Base-by-base conservation (phyloP, 2,797 vertebrate species). In the Agapornis canus region DNA sequence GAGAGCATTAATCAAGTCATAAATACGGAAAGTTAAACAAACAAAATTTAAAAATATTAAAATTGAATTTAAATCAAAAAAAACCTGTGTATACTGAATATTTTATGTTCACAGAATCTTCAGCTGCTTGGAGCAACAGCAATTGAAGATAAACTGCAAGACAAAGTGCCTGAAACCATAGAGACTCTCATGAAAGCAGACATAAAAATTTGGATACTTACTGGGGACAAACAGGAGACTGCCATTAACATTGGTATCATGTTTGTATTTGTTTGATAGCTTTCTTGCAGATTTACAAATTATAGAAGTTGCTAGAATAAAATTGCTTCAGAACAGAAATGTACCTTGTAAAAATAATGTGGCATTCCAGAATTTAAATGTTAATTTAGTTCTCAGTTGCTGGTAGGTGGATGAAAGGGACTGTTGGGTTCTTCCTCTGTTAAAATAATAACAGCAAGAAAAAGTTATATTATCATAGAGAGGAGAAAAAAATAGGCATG, bases 131-230 rank as follows among this genome's bases (percentile, higher is more conserved):
- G 99, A 77, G 99, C 99, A 96, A 99, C 99, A 48, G 99, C 99
- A 35, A 99, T 99, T 65, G 99, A 99, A 95, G 99, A 99, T 97
- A 99, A 99, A 94, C 98, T 99, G 56, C 99, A 99, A 97, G 99
- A 99, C 92, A 98, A 99, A 94, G 99, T 99, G 64, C 99, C 99
- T 26, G 99, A 99, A 97, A 99, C 99, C 82, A 99, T 99, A 70
- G 99, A 99, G 97, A 99, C 99, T 1, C 98, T 99, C 47, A 99
- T 99, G 98, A 99, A 99, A 97, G 99, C 99, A 11, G 99, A 99
- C 96, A 99, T 99, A 96, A 99, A 99, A 98, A 99, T 99, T 97
- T 99, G 99, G 99, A 99, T 99, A 96, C 98, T 99, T 94, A 99
- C 99, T 4, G 99, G 99, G 18, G 99, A 99, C 98, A 99, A 99